Conservation (phyloP, 2,888 invertebrate genomes). For the Cheilosia scutellata region DNA sequence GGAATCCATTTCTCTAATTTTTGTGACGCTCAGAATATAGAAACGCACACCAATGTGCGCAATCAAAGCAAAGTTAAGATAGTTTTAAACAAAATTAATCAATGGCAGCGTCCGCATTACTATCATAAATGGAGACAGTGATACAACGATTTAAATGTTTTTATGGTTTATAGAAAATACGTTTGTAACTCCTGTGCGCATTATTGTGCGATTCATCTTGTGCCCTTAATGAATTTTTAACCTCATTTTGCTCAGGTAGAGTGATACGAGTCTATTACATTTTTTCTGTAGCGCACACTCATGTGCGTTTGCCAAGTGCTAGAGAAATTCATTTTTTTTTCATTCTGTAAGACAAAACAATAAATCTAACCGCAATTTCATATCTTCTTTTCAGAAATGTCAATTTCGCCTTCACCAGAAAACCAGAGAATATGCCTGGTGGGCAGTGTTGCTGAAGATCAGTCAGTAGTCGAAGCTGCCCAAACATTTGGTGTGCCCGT, state of each 20-base stretch:
- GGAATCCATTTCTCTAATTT: neutral
- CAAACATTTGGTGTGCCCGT: conserved; percentile 87
- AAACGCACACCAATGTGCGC: conserved; percentile 1
- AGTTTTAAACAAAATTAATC: neutral
- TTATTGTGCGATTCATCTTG: too few species aligned
- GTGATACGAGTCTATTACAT: too few species aligned
- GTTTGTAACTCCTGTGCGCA: too few species aligned
- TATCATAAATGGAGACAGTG: too few species aligned
- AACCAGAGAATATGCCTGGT: conserved; percentile 88
- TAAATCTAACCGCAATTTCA: neutral
- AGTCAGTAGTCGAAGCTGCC: conserved; percentile 85
- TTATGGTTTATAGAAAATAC: too few species aligned
- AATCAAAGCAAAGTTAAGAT: neutral
- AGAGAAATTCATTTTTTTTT: neutral
- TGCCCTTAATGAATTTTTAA: too few species aligned
- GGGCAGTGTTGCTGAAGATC: conserved; percentile 86
- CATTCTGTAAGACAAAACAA: neutral
- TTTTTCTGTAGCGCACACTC: too few species aligned
- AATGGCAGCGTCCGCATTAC: too few species aligned
- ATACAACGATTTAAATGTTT: too few species aligned
- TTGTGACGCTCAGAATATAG: neutral
- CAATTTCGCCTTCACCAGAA: conserved; percentile 83
- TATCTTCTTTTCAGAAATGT: conserved; percentile 78
- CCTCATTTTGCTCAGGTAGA: too few species aligned
- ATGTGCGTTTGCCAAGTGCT: neutral